These are phyloP conservation scores for Tauraco erythrolophus DNA, from an alignment of 2,113 vertebrate genomes.

Conservation along the genomic window DNA sequence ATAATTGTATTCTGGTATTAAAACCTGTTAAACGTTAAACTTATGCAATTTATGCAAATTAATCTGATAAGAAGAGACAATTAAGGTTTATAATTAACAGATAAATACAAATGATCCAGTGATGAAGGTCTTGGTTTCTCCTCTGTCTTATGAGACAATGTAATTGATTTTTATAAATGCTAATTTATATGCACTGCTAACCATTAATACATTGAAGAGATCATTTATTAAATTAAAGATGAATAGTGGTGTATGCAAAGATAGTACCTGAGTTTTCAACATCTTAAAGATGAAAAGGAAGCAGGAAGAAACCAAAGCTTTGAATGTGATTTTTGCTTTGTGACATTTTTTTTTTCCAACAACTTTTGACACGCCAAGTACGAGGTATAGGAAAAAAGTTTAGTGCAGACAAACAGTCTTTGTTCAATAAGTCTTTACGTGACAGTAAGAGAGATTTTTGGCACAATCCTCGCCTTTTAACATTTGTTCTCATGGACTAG, in stretches of 20 bases:
- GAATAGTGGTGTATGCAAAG: conserved; percentile 62
- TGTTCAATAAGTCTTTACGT: conserved; percentile 53
- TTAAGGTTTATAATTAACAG: conserved; percentile 86
- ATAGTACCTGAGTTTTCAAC: conserved; percentile 60
- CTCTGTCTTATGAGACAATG: conserved; percentile 78
- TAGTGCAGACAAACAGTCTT: conserved; percentile 34
- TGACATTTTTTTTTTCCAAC: neutral
- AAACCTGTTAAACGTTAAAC: conserved; percentile 80
- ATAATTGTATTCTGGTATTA: conserved; percentile 80
- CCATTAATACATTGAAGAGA: conserved; percentile 76
- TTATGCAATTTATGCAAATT: conserved; percentile 85
- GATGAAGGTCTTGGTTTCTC: conserved; percentile 81
- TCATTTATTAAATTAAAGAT: conserved; percentile 75
- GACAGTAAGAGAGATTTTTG: conserved; percentile 44
- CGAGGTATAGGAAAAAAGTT: conserved; percentile 29
- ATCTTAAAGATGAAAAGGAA: conserved; percentile 49
- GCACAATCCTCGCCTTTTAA: conserved; percentile 19
- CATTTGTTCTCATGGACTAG: conserved; percentile 38
- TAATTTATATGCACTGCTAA: conserved; percentile 83
- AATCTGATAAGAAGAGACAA: conserved; percentile 84
- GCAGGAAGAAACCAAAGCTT: neutral
- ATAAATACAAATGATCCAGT: conserved; percentile 85
- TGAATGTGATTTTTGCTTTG: neutral
- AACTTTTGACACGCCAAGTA: conserved; percentile 22
- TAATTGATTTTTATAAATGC: conserved; percentile 87